Evolutionary conservation across 1,140 invertebrate species (phyloP).

Genomic region (Neoseiulus cucumeris): DNA sequence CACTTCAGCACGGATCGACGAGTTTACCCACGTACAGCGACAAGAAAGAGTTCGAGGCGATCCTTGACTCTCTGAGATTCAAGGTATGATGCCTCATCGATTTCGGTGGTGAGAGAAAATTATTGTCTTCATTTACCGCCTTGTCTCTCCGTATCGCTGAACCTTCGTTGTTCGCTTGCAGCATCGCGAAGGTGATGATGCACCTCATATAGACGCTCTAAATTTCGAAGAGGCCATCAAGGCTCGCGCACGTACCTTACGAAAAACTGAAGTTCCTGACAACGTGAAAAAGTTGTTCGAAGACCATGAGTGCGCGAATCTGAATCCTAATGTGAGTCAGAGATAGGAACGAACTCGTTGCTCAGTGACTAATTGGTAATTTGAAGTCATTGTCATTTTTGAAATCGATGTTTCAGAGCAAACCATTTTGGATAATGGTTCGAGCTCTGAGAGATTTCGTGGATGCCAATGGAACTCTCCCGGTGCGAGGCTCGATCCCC

Average conservation of each 20-base stretch:
- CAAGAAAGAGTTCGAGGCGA: constrained; percentile 12
- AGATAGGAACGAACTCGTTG: no score
- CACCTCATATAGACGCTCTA: constrained; percentile 9
- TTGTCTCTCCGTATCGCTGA: no score
- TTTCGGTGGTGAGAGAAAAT: no score
- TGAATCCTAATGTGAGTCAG: constrained; percentile 12
- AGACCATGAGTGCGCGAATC: constrained; percentile 19
- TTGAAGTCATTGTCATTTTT: neutral
- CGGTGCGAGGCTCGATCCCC: constrained; percentile 72
- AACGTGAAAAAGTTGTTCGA: constrained; percentile 20
- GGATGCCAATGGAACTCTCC: constrained; percentile 41
- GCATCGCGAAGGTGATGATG: constrained; percentile 1
- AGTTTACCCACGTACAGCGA: constrained; percentile 30
- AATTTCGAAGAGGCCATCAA: constrained; percentile 14
- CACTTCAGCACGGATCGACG: constrained; percentile 17
- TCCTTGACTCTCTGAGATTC: neutral
- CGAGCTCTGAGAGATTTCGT: constrained; percentile 74
- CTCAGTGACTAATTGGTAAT: no score
- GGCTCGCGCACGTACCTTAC: neutral
- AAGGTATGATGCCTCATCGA: neutral
- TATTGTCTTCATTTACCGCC: no score
- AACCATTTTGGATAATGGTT: constrained; percentile 75
- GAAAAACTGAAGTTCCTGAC: constrained; percentile 19
- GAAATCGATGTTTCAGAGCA: constrained; percentile 24
- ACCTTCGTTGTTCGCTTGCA: no score